phyloP scores from a whole-genome alignment of 2,113 vertebrate species.

The Haplochromis vanheusdeni region DNA sequence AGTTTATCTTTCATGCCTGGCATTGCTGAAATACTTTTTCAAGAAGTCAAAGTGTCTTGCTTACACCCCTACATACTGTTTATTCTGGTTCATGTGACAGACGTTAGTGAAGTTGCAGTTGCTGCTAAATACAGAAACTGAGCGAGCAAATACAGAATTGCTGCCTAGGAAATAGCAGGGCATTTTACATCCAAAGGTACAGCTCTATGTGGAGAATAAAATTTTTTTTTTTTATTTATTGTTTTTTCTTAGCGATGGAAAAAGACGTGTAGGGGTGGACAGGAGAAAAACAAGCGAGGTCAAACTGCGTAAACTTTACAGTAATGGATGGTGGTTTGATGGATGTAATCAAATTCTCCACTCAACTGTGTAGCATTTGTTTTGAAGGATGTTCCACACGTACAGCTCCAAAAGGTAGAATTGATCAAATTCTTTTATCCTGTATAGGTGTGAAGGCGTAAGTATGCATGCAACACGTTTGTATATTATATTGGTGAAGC shows the following conservation, averaged over 20 bases:
- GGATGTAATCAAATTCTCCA: neutral
- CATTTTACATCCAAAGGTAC: neutral
- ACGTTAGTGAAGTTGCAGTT: neutral
- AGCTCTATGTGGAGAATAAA: neutral
- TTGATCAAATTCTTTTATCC: neutral
- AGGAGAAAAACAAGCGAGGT: neutral
- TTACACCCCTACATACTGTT: neutral
- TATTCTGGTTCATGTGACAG: neutral
- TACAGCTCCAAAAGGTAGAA: neutral
- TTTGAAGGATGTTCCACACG: fast-evolving
- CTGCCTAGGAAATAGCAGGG: neutral
- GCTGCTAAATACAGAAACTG: neutral
- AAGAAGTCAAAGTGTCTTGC: neutral
- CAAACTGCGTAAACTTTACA: neutral
- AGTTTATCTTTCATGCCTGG: neutral
- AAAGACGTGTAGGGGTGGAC: neutral
- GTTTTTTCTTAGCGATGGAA: neutral
- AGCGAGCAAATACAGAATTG: neutral
- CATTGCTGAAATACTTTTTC: neutral
- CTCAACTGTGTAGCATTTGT: neutral
- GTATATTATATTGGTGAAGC: neutral
- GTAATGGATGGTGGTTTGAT: neutral
- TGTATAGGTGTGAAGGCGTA: neutral
- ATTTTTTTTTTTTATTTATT: fast-evolving
- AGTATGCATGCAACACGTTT: fast-evolving